phyloP scores from a whole-genome alignment of 2,888 invertebrate genomes.

The Apomyelois bistriatella region DNA sequence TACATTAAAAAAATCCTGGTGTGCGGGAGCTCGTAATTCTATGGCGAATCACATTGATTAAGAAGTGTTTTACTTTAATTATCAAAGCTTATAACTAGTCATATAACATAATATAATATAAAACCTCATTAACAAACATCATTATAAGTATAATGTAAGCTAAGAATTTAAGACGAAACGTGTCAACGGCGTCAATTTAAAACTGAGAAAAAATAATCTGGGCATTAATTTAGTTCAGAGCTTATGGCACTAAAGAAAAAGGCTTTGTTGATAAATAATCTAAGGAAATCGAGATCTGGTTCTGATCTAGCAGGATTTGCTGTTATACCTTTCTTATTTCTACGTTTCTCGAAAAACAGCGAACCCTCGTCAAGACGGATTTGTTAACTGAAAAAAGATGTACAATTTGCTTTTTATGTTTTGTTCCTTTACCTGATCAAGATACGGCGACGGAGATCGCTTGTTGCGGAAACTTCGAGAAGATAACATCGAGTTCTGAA shows the following conservation, averaged over 20 bases:
- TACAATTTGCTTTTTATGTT: slow-evolving; percentile 71
- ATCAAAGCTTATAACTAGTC: no score
- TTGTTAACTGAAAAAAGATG: slow-evolving; percentile 72
- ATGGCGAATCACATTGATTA: no score
- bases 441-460: slow-evolving; percentile 45
- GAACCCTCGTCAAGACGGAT: slow-evolving; percentile 74
- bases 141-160: no score
- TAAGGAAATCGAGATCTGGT: slow-evolving; percentile 51
- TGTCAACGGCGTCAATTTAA: no score
- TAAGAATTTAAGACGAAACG: no score
- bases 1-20: no score
- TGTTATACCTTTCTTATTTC: slow-evolving; percentile 65
- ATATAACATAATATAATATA: no score
- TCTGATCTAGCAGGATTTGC: slow-evolving; percentile 66
- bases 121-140: no score
- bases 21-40: no score
- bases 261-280: slow-evolving; percentile 40
- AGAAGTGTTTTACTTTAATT: no score
- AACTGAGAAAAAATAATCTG: no score
- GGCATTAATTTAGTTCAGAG: background rate
- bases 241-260: slow-evolving; percentile 1
- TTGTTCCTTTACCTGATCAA: slow-evolving; percentile 69
- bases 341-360: slow-evolving; percentile 56
- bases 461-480: slow-evolving; percentile 20
- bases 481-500: slow-evolving; percentile 19